Percentiles rank a stretch among this genome's conserved stretches.
Conservation (phyloP, 1,140 invertebrate genomes). For the Megalonaias nervosa region DNA sequence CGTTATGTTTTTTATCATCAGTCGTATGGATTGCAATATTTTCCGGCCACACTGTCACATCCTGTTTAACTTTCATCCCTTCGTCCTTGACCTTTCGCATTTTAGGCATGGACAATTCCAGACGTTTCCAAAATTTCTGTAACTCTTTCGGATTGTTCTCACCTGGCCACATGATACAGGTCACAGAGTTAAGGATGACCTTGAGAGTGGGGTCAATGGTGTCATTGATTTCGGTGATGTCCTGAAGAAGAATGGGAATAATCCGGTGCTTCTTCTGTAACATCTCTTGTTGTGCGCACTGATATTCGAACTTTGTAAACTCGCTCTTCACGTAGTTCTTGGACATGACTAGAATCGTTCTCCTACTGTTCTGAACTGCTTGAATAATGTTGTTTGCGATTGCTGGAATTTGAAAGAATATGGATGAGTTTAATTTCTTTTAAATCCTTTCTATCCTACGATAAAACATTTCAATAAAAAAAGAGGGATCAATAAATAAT, state of each 20-base stretch:
- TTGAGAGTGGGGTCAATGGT: conserved; percentile 52
- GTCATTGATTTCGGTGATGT: conserved; percentile 38
- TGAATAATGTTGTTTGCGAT: conserved; percentile 57
- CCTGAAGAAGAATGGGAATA: conserved; percentile 59
- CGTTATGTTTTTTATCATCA: too few species aligned
- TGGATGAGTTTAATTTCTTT: too few species aligned
- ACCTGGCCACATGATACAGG: too few species aligned
- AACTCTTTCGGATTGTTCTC: too few species aligned
- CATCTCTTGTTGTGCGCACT: conserved; percentile 58
- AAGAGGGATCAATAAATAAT: too few species aligned
- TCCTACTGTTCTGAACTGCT: conserved; percentile 51
- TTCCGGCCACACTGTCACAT: too few species aligned
- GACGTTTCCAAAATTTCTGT: too few species aligned
- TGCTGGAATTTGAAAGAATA: conserved; percentile 37
- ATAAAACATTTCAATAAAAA: too few species aligned
- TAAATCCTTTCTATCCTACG: too few species aligned
- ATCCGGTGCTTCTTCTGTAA: conserved; percentile 54
- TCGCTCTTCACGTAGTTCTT: conserved; percentile 52
- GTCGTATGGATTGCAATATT: too few species aligned
- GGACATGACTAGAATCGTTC: conserved; percentile 57
- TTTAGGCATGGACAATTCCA: too few species aligned
- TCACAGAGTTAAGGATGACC: conserved; percentile 42
- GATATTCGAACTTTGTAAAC: conserved; percentile 60
- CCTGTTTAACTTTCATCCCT: too few species aligned
- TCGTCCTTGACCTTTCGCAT: neutral